Conservation (phyloP, 2,113 vertebrate species). For the Tachysurus fulvidraco region DNA sequence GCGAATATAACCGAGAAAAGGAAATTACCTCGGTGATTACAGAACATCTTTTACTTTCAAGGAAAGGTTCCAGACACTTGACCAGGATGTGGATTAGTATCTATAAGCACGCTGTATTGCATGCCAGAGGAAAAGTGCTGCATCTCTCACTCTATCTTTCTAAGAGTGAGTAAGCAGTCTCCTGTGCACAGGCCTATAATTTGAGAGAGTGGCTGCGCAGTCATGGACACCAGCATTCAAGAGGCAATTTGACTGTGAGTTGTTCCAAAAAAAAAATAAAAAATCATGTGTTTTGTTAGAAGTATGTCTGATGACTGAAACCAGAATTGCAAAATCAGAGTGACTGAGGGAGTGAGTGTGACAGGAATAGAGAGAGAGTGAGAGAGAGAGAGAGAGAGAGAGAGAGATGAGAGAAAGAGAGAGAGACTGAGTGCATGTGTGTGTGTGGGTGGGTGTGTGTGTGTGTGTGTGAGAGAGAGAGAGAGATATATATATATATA, state of each 20-base stretch:
- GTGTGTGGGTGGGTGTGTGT: neutral
- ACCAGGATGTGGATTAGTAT: neutral
- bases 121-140: neutral
- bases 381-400: neutral
- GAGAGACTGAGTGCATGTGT: neutral
- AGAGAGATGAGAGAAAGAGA: neutral
- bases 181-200: neutral
- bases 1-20: neutral
- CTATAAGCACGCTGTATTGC: neutral
- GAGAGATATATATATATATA: no score
- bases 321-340: neutral
- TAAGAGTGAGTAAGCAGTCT: neutral
- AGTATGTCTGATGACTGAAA: neutral
- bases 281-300: neutral
- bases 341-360: neutral
- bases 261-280: neutral
- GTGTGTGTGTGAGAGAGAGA: neutral
- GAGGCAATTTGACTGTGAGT: neutral
- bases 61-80: neutral
- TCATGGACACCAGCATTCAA: constrained; percentile 22
- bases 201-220: neutral
- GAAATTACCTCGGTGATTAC: neutral
- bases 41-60: neutral
- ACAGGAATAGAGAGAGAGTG: neutral
- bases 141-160: neutral